Evolutionary conservation across 2,797 vertebrate species (phyloP).

Genomic region (Natrix natrix): DNA sequence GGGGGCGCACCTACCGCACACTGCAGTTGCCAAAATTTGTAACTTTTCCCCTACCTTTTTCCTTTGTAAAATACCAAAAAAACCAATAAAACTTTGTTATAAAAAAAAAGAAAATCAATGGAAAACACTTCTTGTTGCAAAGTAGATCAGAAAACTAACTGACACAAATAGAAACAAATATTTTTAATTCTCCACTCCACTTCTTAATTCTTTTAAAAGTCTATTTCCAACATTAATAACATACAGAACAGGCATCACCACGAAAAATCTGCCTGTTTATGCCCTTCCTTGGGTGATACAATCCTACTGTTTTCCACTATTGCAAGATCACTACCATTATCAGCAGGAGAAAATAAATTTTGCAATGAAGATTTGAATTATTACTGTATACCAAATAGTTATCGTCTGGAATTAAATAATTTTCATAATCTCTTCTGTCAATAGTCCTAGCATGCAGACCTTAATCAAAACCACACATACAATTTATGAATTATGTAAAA

Average conservation of each 20-base stretch:
- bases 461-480: background rate
- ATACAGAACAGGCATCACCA: background rate
- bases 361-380: background rate
- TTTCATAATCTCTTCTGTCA: background rate
- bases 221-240: background rate
- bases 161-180: fast-evolving
- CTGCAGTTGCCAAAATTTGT: too few species aligned
- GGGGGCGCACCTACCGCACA: too few species aligned
- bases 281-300: background rate
- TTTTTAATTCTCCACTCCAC: conserved; percentile 1
- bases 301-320: background rate
- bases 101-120: conserved; percentile 61
- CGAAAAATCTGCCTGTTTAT: background rate
- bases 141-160: conserved; percentile 34
- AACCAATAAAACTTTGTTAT: too few species aligned
- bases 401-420: background rate
- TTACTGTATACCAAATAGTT: background rate
- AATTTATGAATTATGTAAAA: background rate
- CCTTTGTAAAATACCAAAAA: too few species aligned
- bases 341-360: background rate
- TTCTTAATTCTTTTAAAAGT: background rate
- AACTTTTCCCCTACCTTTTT: too few species aligned
- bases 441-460: background rate
- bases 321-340: background rate
- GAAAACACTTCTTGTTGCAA: background rate